These are phyloP conservation scores for Epinephelus malabaricus DNA, from an alignment of 2,797 vertebrate species.

Conservation along the genomic window DNA sequence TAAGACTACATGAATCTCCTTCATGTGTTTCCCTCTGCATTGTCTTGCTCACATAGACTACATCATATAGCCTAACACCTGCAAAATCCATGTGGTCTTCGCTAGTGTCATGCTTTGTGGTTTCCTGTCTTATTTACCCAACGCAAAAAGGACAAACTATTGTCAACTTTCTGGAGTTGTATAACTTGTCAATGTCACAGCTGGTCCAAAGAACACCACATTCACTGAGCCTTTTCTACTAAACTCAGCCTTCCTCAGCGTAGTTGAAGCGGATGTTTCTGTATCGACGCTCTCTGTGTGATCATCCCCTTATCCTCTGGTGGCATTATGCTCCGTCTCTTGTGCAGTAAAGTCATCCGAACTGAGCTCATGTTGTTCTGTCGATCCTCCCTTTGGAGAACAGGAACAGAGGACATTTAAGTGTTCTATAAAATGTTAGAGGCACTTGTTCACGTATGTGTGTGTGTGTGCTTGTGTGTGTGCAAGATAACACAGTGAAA, in stretches of 20 bases:
- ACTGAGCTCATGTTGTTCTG: neutral
- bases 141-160: neutral
- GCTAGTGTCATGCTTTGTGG: neutral
- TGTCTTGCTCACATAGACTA: neutral
- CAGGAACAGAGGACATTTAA: neutral
- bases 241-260: neutral
- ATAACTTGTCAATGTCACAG: neutral
- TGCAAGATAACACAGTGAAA: neutral
- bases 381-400: neutral
- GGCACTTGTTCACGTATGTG: neutral
- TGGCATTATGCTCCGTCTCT: neutral
- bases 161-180: neutral
- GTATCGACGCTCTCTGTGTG: constrained; percentile 8
- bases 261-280: neutral
- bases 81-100: neutral
- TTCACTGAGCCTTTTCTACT: neutral
- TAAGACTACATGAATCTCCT: neutral
- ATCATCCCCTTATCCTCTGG: constrained; percentile 1
- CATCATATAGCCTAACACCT: neutral
- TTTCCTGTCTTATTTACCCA: neutral
- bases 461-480: neutral
- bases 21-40: neutral
- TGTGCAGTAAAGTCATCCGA: neutral
- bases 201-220: neutral
- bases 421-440: neutral